Conservation (phyloP, 2,797 vertebrate genomes). For the Rhadinocentrus ornatus region DNA sequence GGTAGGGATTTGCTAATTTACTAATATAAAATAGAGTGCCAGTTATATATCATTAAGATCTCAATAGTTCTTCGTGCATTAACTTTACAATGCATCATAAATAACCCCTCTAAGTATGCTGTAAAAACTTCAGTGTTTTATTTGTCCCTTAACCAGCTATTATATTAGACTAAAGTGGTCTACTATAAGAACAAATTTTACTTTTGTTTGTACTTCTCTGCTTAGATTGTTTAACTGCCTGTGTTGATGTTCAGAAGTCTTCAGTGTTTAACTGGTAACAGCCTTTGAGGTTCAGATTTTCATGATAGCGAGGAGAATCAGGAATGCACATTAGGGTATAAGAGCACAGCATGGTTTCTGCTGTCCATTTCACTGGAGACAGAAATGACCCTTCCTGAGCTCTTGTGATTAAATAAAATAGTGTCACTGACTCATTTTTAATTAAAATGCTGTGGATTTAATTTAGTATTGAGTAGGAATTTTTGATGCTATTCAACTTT, state of each 20-base stretch:
- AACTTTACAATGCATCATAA: not conserved
- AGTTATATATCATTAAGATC: no score
- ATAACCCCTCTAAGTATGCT: no score
- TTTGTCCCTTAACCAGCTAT: not conserved
- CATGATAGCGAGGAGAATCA: conserved; percentile 57
- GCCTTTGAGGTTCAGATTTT: conserved; percentile 39
- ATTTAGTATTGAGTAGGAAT: not conserved
- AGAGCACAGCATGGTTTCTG: conserved; percentile 17
- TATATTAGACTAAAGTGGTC: not conserved
- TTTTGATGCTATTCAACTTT: not conserved
- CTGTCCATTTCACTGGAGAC: not conserved
- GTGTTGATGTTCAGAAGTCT: conserved; percentile 27
- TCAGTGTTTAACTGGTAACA: conserved; percentile 18
- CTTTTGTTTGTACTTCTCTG: not conserved
- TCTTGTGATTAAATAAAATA: not conserved
- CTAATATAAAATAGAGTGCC: no score
- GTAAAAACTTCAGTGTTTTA: not conserved
- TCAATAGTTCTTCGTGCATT: not conserved
- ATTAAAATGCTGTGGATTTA: not conserved
- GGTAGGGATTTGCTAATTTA: no score
- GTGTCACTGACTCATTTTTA: not conserved
- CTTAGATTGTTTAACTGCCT: conserved; percentile 15
- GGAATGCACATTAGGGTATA: conserved; percentile 55
- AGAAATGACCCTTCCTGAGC: not conserved
- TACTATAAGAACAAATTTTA: not conserved